These are phyloP conservation scores for Orius insidiosus DNA, from an alignment of 1,140 invertebrate genomes.

Conservation along the genomic window DNA sequence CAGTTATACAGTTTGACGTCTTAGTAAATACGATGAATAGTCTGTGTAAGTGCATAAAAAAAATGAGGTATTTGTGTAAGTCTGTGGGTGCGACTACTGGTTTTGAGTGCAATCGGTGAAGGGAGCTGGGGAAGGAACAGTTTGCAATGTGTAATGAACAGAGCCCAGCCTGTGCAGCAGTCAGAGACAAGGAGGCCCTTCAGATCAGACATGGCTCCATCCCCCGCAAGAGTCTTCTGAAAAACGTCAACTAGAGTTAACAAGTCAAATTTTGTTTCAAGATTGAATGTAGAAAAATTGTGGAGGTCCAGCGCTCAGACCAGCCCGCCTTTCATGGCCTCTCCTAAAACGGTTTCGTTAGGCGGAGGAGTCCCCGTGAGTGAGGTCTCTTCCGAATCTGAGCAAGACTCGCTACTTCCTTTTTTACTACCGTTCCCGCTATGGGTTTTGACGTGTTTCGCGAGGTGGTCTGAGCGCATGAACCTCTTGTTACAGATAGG, in stretches of 20 bases:
- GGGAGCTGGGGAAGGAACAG: constrained; percentile 4
- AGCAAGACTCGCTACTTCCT: constrained; percentile 11
- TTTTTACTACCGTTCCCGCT: constrained; percentile 11
- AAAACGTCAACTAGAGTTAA: constrained; percentile 7
- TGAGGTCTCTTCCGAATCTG: constrained; percentile 12
- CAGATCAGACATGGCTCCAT: constrained; percentile 7
- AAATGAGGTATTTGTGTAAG: constrained; percentile 1
- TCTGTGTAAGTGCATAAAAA: background rate
- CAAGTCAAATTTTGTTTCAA: constrained; percentile 3
- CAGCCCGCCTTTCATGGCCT: constrained; percentile 4
- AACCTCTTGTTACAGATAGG: too few species aligned
- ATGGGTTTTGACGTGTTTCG: too few species aligned
- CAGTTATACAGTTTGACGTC: background rate
- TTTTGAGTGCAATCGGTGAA: background rate
- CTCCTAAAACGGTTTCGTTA: background rate
- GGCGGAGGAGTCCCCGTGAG: constrained; percentile 6
- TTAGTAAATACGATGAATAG: background rate
- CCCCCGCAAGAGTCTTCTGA: constrained; percentile 7
- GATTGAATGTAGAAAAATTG: constrained; percentile 1
- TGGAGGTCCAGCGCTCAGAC: constrained; percentile 7
- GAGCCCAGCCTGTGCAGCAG: constrained; percentile 1
- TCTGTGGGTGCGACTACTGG: constrained; percentile 1
- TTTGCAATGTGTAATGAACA: constrained; percentile 9
- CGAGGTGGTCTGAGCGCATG: too few species aligned
- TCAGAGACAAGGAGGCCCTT: constrained; percentile 8